Evolutionary conservation across 2,888 invertebrate species (phyloP), one percentile per base, ranked within the genome.

Genomic region (Odontocerum albicorne): DNA sequence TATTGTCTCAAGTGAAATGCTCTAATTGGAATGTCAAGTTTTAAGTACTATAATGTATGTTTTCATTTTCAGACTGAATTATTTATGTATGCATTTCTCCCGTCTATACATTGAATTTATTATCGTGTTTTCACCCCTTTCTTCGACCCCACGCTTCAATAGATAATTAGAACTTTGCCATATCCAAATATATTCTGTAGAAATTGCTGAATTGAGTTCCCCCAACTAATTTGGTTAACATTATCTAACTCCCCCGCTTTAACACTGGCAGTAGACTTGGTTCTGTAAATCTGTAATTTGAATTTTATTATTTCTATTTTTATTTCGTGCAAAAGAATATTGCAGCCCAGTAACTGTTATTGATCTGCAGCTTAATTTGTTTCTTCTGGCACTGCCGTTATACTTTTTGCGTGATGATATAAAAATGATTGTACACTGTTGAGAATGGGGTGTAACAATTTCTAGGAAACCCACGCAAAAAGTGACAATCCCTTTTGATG

Each of bases 331-430:
- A 50, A 45, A 33, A 40, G 38, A 38, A n/a, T 38, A 39, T 39
- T 45, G 49, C 43, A 55, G 12, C 6, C 35, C 13, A n/a, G n/a
- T 35, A n/a, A n/a, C 6, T 12, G 49, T 49, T 32, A 36, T 45
- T 56, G 45, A 45, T 49, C 39, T 43, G 54, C 54, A 49, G 54
- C 54, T 55, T 55, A 15, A 53, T 60, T 77, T 77, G 75, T 78
- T 78, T 62, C 56, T 77, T 78, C 77, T 77, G 76, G 75, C 75
- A 77, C 75, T 71, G 74, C 75, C 74, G 73, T 70, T 67, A 68
- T 67, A 69, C 72, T 69, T 67, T 62, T 67, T 67, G 66, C 64
- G 65, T 69, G 68, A 66, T 17, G 42, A 40, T 19, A 21, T 16
- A 15, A 15, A 21, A 21, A 39, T 31, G 13, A 36, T 12, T 19